Evolutionary conservation across 2,113 vertebrate genomes (phyloP).

Genomic region (Hydropotes inermis): DNA sequence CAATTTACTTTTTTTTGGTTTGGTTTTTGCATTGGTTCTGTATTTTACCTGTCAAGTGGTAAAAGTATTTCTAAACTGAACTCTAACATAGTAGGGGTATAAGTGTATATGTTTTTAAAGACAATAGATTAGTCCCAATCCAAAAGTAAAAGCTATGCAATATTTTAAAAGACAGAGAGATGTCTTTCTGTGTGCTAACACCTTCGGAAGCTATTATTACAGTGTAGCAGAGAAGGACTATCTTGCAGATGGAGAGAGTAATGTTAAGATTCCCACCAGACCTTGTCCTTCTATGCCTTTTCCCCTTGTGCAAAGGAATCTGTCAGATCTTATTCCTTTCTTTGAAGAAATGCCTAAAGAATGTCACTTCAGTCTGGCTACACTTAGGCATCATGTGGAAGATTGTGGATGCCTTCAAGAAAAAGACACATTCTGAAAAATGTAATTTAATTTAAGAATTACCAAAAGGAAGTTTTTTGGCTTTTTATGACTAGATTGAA

Average conservation of each 20-base stretch:
- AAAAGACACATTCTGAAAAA: constrained; percentile 57
- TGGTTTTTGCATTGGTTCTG: not conserved
- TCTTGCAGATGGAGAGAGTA: constrained; percentile 55
- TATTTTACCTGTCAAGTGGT: constrained; percentile 59
- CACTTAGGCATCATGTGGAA: constrained; percentile 45
- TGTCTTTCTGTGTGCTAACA: constrained; percentile 46
- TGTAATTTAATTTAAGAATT: constrained; percentile 52
- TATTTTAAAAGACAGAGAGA: constrained; percentile 21
- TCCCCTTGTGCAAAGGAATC: constrained; percentile 58
- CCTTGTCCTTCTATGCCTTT: constrained; percentile 67
- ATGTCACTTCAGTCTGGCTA: constrained; percentile 65
- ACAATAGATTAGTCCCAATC: constrained; percentile 40
- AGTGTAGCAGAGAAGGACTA: constrained; percentile 41
- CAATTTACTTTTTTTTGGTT: constrained; percentile 52
- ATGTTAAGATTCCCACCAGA: constrained; percentile 62
- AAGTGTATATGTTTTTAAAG: not conserved
- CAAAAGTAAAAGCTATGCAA: constrained; percentile 16
- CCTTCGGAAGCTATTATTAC: constrained; percentile 47
- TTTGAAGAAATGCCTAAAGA: constrained; percentile 73
- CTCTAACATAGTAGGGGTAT: constrained; percentile 29
- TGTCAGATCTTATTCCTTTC: constrained; percentile 72
- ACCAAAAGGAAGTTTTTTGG: constrained; percentile 60
- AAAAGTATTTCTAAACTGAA: constrained; percentile 53
- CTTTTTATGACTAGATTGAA: constrained; percentile 28
- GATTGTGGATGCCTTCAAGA: constrained; percentile 62